Base-by-base conservation (phyloP, 2,797 vertebrate genomes). In the Phoebastria nigripes region DNA sequence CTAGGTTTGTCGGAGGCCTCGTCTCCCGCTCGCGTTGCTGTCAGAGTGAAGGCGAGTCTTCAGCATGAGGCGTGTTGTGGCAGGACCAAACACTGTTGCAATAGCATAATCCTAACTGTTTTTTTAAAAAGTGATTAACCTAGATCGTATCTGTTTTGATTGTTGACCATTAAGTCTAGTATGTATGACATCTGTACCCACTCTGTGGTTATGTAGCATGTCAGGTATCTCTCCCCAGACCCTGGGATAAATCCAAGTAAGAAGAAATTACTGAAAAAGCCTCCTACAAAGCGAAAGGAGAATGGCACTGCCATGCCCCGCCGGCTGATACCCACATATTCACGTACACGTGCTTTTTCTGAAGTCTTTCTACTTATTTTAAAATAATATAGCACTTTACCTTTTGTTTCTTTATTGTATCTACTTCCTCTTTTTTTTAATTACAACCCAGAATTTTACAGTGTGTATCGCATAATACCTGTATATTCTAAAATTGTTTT, bases 251-350 rank as follows among this genome's bases (percentile, higher is more conserved):
- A 76, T 61, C 37, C 28, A 22, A 12, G 47, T 10, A 31, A 41
- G 42, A 63, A 20, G n/a, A 62, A 63, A 35, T 81, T 22, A 26
- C 41, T 39, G 52, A 47, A 73, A 49, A 89, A 82, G 29, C 37
- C 41, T 58, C 22, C 49, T 37, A 3, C 28, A 44, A 88, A 88
- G 41, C 59, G 49, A 59, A 46, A 55, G 52, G 24, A 62, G 71
- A 54, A 14, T 15, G 19, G 42, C n/a, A 25, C 47, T 52, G 31
- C 72, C 31, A 1, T 65, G 52, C 9, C 13, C 26, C 0, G 0
- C 51, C 0, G 1, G 9, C 22, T 51, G 2, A 24, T 33, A 18
- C 15, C 19, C 15, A 12, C 22, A 5, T 16, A 41, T 24, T 70
- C 59, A 51, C 3, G 0, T n/a, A 6, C 20, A n/a, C 11, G 2